These are phyloP conservation scores for Urocynchramus pylzowi DNA, from an alignment of 2,113 vertebrate genomes.

Conservation along the genomic window DNA sequence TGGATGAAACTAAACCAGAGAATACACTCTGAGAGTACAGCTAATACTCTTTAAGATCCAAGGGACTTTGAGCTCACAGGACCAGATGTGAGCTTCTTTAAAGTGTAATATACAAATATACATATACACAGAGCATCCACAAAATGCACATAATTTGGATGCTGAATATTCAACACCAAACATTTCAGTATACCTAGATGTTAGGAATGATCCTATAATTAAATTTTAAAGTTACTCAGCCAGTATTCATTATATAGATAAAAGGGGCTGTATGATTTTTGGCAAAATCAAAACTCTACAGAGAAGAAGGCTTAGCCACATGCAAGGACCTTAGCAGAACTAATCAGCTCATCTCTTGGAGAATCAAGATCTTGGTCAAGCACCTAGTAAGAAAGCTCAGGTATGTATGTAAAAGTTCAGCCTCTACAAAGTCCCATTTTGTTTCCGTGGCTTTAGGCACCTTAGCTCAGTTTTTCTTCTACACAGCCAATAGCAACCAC, in stretches of 20 bases:
- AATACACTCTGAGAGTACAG: background rate
- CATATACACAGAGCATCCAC: background rate
- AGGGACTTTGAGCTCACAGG: background rate
- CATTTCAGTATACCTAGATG: background rate
- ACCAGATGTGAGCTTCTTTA: background rate
- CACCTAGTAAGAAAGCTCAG: background rate
- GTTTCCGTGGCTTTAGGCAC: background rate
- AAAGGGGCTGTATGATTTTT: background rate
- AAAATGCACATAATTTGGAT: background rate
- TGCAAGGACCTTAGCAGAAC: background rate
- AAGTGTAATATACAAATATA: background rate
- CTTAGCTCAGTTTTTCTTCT: background rate
- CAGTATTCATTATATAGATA: background rate
- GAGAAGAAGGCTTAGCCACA: background rate
- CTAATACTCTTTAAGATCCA: background rate
- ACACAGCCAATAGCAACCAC: background rate
- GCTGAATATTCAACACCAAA: background rate
- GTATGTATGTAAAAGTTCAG: background rate
- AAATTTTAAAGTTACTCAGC: background rate
- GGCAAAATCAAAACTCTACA: background rate
- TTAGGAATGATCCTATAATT: background rate
- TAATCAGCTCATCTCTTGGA: background rate
- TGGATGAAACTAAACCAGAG: background rate
- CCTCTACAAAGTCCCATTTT: background rate
- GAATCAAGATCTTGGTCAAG: background rate